Evolutionary conservation across 2,797 vertebrate genomes (phyloP).

Genomic region (Pangasius krempfi): DNA sequence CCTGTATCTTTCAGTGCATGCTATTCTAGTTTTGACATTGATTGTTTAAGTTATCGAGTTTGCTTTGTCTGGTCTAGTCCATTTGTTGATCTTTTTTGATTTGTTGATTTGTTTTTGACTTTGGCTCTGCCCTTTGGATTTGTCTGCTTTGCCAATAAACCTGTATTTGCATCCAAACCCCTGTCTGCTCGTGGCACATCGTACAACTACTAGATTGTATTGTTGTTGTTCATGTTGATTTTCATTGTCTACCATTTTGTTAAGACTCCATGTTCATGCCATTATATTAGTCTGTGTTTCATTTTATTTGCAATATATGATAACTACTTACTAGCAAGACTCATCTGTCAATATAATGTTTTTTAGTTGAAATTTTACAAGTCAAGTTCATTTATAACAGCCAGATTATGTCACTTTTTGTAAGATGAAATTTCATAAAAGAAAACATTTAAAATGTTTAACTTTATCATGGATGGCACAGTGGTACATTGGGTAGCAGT

Average conservation of each 20-base stretch:
- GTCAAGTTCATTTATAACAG: neutral
- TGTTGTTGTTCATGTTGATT: neutral
- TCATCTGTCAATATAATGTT: neutral
- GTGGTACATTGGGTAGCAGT: neutral
- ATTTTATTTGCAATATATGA: neutral
- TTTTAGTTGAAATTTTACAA: neutral
- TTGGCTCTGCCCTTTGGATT: slow-evolving; percentile 10
- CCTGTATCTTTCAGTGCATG: neutral
- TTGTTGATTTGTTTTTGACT: neutral
- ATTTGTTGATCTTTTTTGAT: slow-evolving; percentile 9
- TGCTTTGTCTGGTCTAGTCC: slow-evolving; percentile 4
- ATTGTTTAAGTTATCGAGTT: neutral
- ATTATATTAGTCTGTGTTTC: neutral
- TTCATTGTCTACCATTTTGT: neutral
- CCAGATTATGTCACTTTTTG: neutral
- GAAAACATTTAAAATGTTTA: neutral
- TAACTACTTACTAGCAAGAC: neutral
- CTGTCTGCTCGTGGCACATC: neutral
- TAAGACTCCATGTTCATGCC: neutral
- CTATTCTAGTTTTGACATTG: slow-evolving; percentile 11
- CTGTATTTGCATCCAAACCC: neutral
- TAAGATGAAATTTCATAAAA: neutral
- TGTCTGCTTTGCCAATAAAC: slow-evolving; percentile 12
- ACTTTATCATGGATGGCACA: neutral
- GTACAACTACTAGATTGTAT: neutral